These are phyloP conservation scores for Acanthis flammea DNA, from an alignment of 2,797 vertebrate genomes.

Conservation along the genomic window DNA sequence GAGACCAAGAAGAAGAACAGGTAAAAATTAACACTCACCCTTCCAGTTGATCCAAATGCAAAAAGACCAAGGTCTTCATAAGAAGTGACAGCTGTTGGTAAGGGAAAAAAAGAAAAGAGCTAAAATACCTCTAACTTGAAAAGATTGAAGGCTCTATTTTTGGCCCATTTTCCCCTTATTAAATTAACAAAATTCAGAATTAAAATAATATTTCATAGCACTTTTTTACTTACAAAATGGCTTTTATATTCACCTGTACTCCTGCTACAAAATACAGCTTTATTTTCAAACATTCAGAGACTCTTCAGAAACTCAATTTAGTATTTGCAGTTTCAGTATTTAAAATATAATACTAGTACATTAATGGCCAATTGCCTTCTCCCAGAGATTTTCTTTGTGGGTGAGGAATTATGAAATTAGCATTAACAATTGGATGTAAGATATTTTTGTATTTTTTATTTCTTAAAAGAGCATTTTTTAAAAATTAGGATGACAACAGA, in stretches of 20 bases:
- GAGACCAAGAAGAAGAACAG: not conserved
- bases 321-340: not conserved
- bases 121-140: not conserved
- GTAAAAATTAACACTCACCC: constrained; percentile 73
- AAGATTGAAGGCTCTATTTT: not conserved
- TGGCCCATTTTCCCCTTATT: not conserved
- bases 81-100: constrained; percentile 83
- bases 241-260: not conserved
- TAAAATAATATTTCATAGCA: not conserved
- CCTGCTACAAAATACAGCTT: not conserved
- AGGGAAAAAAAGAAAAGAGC: not conserved
- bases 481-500: not conserved
- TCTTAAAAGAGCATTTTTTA: not conserved
- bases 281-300: not conserved
- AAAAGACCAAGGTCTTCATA: constrained; percentile 89
- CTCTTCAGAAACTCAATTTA: not conserved
- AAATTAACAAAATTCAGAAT: not conserved
- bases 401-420: not conserved
- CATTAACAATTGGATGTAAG: not conserved
- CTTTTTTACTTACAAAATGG: not conserved
- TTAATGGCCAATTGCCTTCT: not conserved
- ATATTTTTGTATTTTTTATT: not conserved
- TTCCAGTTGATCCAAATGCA: constrained; percentile 87
- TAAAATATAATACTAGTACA: not conserved
- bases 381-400: not conserved